Evolutionary conservation across 2,113 vertebrate genomes (phyloP).

Genomic region (Cryptoleucopteryx plumbea): DNA sequence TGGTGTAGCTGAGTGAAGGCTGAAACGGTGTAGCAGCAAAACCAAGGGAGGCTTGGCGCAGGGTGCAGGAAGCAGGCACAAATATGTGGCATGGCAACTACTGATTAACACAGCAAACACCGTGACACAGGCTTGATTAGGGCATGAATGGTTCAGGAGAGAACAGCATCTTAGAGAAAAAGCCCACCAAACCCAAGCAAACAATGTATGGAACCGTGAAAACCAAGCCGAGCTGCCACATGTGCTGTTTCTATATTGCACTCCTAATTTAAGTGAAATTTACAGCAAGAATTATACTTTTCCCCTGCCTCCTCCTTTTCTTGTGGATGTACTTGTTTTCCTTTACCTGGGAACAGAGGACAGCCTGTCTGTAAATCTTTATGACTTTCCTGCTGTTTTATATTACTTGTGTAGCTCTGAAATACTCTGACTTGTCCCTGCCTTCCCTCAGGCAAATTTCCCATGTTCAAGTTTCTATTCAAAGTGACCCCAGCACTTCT

Average conservation of each 20-base stretch:
- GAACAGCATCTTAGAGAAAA: not conserved
- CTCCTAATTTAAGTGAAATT: not conserved
- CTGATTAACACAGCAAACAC: not conserved
- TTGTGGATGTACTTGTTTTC: constrained; percentile 9
- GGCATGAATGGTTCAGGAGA: not conserved
- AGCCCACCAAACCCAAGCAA: not conserved
- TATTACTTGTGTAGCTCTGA: not conserved
- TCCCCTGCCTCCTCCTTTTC: not conserved
- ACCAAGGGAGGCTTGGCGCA: not conserved
- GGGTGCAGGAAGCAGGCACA: not conserved
- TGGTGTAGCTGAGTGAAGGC: constrained; percentile 4
- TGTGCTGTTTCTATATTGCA: not conserved
- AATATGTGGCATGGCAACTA: not conserved
- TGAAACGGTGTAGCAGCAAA: not conserved
- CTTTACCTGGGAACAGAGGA: constrained; percentile 30
- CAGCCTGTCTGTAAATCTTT: not conserved
- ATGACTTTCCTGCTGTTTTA: constrained; percentile 1
- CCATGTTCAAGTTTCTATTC: not conserved
- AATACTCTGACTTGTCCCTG: not conserved
- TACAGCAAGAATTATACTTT: not conserved
- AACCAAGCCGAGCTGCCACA: not conserved
- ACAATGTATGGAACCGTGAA: not conserved
- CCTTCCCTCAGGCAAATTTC: constrained; percentile 6
- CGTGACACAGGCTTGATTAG: not conserved
- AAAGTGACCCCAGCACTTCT: not conserved